Conservation (phyloP, 2,113 vertebrate genomes). For the Hypomesus transpacificus region DNA sequence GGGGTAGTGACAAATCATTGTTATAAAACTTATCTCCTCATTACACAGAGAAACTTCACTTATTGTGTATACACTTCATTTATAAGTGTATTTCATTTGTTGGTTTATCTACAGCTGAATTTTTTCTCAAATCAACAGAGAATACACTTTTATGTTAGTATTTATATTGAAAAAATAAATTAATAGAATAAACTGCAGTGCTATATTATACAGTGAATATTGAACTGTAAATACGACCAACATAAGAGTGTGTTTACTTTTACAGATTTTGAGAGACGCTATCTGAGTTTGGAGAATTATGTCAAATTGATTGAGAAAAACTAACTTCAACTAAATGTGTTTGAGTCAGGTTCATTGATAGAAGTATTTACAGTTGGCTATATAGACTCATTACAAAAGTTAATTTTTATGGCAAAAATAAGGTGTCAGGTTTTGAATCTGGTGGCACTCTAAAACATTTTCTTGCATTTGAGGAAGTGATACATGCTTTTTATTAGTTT, state of each 20-base stretch:
- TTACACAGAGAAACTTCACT: neutral
- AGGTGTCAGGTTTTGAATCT: no score
- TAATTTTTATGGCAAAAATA: no score
- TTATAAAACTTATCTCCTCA: neutral
- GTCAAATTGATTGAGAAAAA: constrained; percentile 10
- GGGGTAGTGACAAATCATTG: neutral
- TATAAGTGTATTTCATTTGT: neutral
- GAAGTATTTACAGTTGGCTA: no score
- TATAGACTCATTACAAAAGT: no score
- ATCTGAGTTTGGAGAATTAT: constrained; percentile 2
- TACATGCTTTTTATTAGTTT: no score
- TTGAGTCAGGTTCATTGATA: no score
- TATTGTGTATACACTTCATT: neutral
- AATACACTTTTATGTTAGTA: constrained; percentile 3
- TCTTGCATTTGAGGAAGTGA: no score
- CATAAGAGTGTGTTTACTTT: constrained; percentile 11
- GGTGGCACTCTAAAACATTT: no score
- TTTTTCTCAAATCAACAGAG: neutral
- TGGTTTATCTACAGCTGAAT: constrained; percentile 7
- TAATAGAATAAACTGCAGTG: neutral
- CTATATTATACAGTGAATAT: constrained; percentile 6
- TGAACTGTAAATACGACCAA: neutral
- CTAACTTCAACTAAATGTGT: no score
- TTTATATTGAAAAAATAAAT: neutral
- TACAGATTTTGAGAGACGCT: constrained; percentile 4